phyloP scores from a whole-genome alignment of 1,140 invertebrate genomes.

The Cydia pomonella region DNA sequence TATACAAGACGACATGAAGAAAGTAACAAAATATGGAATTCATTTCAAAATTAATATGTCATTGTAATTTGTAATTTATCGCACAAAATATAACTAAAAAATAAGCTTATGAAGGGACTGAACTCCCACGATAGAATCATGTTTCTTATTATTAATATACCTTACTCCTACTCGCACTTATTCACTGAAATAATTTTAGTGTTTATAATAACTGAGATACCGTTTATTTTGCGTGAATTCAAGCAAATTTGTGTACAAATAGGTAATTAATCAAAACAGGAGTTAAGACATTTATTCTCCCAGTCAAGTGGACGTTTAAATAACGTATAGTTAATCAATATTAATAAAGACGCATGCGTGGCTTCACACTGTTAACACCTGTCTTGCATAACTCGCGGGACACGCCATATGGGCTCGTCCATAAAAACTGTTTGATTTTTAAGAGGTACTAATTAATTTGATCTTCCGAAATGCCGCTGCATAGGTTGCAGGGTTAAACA shows the following conservation, averaged over 20 bases:
- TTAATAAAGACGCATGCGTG: slow-evolving; percentile 4
- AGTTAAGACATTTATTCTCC: neutral
- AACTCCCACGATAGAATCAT: too few relatives aligned
- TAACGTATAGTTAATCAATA: slow-evolving; percentile 21
- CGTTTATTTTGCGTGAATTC: too few relatives aligned
- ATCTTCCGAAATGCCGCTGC: slow-evolving; percentile 16
- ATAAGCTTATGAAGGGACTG: too few relatives aligned
- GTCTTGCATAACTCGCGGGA: neutral
- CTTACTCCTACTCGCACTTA: too few relatives aligned
- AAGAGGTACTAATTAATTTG: slow-evolving; percentile 32
- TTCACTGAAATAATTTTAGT: too few relatives aligned
- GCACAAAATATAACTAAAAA: too few relatives aligned
- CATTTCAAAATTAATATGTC: too few relatives aligned
- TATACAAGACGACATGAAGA: too few relatives aligned
- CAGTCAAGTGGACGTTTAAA: neutral
- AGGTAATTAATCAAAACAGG: neutral
- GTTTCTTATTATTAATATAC: too few relatives aligned
- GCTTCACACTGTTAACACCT: slow-evolving; percentile 25
- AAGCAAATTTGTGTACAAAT: neutral
- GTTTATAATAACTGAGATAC: too few relatives aligned
- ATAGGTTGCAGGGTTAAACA: slow-evolving; percentile 4
- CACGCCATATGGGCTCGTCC: slow-evolving; percentile 17
- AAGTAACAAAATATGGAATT: too few relatives aligned
- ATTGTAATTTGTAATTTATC: too few relatives aligned
- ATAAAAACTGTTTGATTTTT: slow-evolving; percentile 33